Evolutionary conservation across 1,140 invertebrate species (phyloP), one percentile per base, ranked within the genome.

Genomic region (Euwallacea similis): DNA sequence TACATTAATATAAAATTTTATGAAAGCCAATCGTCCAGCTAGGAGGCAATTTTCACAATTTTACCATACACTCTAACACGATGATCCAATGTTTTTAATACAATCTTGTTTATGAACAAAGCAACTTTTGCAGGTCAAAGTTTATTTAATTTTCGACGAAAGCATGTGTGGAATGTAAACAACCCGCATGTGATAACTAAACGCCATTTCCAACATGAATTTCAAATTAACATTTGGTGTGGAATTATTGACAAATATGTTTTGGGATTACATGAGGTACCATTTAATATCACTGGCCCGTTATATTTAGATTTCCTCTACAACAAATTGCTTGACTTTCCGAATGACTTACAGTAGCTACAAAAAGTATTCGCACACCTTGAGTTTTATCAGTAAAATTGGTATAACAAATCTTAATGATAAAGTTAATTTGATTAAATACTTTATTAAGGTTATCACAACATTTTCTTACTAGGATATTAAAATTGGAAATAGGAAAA

Each of bases 191-290:
- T 56, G 7, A 56, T 16, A 56, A 56, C 6, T 16, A 8, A 56
- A 2, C 15, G 15, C 54, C 54, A 56, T 56, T 56, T 56, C 15
- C 54, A 8, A 13, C 54, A 56, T 56, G 54, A 56, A 56, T 56
- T 56, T 56, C 2, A 56, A 56, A 16, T 56, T 13, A 56, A 56
- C 16, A 16, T 13, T 56, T 56, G 2, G 15, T 56, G 54, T 56
- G 54, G 7, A 56, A 16, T 56, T 2, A 56, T 56, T 56, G 54
- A 56, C 6, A 56, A 56, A n/a, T 56, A 56, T 56, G 8, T 56
- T 56, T 13, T 56, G 16, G 54, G 7, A 56, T 16, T 56, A 56
- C n/a, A n/a, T 56, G 54, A 13, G 8, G 2, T 56, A 56, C 7
- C 54, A 56, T 2, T 7, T 6, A 16, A 13, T 16, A 13, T 56